Percentiles rank a stretch among this genome's conserved stretches.
Conservation (phyloP, 2,797 vertebrate genomes). For the Adelosebastes latens region DNA sequence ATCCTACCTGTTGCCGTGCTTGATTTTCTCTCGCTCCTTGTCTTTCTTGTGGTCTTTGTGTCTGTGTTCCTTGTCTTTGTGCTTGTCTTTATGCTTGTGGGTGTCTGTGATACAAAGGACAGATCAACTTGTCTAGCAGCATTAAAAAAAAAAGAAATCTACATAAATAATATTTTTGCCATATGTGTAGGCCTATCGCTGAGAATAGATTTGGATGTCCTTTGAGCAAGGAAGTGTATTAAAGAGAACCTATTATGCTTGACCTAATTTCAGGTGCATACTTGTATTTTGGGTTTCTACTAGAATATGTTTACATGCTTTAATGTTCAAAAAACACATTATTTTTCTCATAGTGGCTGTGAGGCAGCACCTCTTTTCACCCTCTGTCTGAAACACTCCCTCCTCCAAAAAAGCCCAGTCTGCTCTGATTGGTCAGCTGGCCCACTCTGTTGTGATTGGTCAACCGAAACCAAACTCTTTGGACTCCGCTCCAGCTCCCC, state of each 20-base stretch:
- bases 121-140: conserved; percentile 3
- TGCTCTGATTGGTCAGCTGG: too few relatives aligned
- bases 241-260: too few relatives aligned
- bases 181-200: background rate
- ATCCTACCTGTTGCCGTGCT: conserved; percentile 91
- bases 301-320: background rate
- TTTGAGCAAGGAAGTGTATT: background rate
- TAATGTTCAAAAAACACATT: background rate
- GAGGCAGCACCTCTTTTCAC: too few relatives aligned
- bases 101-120: conserved; percentile 81
- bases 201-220: background rate
- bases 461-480: too few relatives aligned
- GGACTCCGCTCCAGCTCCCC: too few relatives aligned
- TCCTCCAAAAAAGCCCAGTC: too few relatives aligned
- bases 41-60: conserved; percentile 98
- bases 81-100: conserved; percentile 97
- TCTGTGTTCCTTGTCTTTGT: conserved; percentile 95
- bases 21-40: conserved; percentile 92
- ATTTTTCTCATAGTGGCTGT: too few relatives aligned
- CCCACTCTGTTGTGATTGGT: too few relatives aligned
- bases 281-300: too few relatives aligned
- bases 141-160: background rate
- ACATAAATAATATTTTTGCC: background rate
- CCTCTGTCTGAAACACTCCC: too few relatives aligned
- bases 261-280: too few relatives aligned